phyloP scores from a whole-genome alignment of 2,113 vertebrate genomes.

The Scomber japonicus region DNA sequence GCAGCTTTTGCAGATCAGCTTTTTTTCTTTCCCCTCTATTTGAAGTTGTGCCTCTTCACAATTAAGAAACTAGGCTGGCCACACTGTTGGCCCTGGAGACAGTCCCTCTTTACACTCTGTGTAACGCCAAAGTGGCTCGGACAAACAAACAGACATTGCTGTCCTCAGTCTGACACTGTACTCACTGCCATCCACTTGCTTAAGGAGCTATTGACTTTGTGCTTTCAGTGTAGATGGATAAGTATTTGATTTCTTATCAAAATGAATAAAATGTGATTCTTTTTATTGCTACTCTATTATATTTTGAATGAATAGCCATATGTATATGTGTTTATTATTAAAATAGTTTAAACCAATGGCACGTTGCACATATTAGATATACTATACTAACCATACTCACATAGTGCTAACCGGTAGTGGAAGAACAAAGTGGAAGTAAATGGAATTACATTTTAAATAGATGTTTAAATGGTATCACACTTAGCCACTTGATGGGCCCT shows the following conservation, averaged over 20 bases:
- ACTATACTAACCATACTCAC: no score
- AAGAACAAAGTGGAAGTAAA: no score
- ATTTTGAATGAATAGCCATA: conserved; percentile 15
- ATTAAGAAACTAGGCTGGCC: conserved; percentile 2
- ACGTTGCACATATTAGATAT: background rate
- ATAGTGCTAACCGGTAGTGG: no score
- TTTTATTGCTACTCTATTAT: background rate
- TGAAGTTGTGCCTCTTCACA: conserved; percentile 10
- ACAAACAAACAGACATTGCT: conserved; percentile 24
- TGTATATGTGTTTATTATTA: background rate
- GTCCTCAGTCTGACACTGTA: conserved; percentile 28
- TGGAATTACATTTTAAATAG: no score
- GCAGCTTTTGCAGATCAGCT: conserved; percentile 10
- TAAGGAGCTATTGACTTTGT: background rate
- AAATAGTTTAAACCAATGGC: background rate
- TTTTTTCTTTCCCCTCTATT: background rate
- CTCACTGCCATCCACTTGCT: conserved; percentile 4
- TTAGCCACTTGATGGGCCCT: no score
- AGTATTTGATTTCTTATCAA: no score
- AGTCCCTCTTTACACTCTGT: conserved; percentile 18
- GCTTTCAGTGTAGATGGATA: background rate
- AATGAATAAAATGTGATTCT: background rate
- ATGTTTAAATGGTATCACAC: no score
- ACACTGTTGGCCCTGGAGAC: conserved; percentile 22
- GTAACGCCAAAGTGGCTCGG: conserved; percentile 28